Evolutionary conservation across 2,797 vertebrate species (phyloP).

Genomic region (Lutjanus argentimaculatus): DNA sequence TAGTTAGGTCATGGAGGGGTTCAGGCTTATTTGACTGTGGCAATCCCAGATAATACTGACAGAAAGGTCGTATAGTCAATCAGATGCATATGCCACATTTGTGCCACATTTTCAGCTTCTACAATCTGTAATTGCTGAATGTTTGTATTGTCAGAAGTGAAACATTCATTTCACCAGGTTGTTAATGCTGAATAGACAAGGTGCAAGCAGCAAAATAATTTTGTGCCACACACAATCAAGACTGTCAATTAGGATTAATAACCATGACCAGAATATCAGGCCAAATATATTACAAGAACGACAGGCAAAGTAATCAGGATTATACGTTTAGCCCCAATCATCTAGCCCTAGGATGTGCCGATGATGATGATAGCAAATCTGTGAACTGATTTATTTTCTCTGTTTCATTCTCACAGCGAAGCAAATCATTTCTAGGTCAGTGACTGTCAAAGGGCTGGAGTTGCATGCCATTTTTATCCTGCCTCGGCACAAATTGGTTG

Average conservation of each 20-base stretch:
- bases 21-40: constrained; percentile 45
- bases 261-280: background rate
- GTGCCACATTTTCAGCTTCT: background rate
- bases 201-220: background rate
- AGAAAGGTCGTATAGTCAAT: background rate
- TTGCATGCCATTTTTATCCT: constrained; percentile 79
- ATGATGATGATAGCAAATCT: constrained; percentile 60
- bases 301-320: constrained; percentile 53
- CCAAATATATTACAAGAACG: background rate
- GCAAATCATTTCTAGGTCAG: constrained; percentile 83
- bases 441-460: constrained; percentile 77
- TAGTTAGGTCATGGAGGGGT: constrained; percentile 30
- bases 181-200: background rate
- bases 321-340: constrained; percentile 51
- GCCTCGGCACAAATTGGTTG: constrained; percentile 76
- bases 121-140: background rate
- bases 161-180: constrained; percentile 4
- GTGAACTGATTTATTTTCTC: constrained; percentile 64
- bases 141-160: background rate
- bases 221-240: background rate
- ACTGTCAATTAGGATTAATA: constrained; percentile 34
- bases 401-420: constrained; percentile 65
- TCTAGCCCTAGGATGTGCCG: constrained; percentile 24
- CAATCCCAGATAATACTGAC: constrained; percentile 13
- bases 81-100: background rate